Base-by-base conservation (phyloP, 2,888 invertebrate genomes). In the Drosophila eohydei region DNA sequence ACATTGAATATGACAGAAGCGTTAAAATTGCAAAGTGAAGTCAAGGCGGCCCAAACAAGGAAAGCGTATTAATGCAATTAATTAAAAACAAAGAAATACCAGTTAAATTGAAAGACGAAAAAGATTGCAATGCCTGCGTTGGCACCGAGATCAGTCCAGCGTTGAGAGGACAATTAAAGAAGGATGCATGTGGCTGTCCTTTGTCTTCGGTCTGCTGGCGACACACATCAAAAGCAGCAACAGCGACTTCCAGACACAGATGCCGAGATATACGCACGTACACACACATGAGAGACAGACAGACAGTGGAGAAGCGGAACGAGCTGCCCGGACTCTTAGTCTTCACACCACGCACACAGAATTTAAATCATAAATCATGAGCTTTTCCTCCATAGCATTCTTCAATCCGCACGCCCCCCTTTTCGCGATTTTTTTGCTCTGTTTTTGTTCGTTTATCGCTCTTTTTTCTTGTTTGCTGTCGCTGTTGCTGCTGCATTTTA, bases 321-420 rank as follows among this genome's bases (percentile, higher is more conserved):
- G 64, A 50, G 64, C 56, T 56, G 58, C 28, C 56, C 30, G 71
- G 63, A 72, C 65, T 71, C 69, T 73, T 64, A 71, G 80, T 55
- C 81, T 88, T 85, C 83, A 76, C 79, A 82, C 88, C 91, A 84
- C 67, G 67, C 85, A 72, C 75, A 71, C 75, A 58, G 88, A 90
- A 87, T 90, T 87, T 90, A 91, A 90, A 90, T 84, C 90, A 91
- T 91, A 91, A 91, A 91, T 91, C 91, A 91, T 90, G 91, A 90
- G 91, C 89, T 91, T 90, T 91, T 91, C 83, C 90, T 90, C 80
- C 89, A 81, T 79, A 72, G 80, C 78, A 77, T 83, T 86, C 80
- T 81, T 79, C 75, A 74, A 78, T 73, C 80, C 80, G 8, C 32
- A 8, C 30, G 60, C 48, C 56, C 55, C 50, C 65, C 54, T 69